Evolutionary conservation across 2,113 vertebrate species (phyloP).

Genomic region (Malurus cyaneus): DNA sequence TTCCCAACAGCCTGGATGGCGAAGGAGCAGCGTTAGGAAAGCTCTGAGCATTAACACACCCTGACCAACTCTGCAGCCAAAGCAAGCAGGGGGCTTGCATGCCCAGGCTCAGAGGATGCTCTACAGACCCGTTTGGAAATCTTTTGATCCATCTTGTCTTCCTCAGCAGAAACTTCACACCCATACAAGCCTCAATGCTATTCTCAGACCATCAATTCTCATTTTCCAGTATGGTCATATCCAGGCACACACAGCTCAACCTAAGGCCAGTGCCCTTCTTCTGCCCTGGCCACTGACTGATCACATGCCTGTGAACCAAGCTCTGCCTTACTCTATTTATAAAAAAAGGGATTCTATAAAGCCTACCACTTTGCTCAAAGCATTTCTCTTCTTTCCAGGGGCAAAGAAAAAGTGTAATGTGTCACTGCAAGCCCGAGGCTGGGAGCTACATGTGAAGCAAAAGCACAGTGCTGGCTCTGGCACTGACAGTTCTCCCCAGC

Average conservation of each 20-base stretch:
- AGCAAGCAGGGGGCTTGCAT: neutral
- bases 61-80: neutral
- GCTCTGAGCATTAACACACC: neutral
- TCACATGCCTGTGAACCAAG: rapidly evolving
- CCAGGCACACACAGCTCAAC: neutral
- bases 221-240: neutral
- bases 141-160: neutral
- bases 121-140: neutral
- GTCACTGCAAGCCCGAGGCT: neutral
- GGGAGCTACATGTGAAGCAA: neutral
- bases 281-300: neutral
- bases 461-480: neutral
- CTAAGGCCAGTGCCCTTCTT: neutral
- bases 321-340: neutral
- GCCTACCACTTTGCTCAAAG: neutral
- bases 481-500: neutral
- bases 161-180: neutral
- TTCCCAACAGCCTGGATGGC: rapidly evolving
- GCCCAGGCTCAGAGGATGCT: neutral
- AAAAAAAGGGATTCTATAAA: neutral
- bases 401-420: neutral
- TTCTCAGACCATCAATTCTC: neutral
- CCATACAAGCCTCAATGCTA: neutral
- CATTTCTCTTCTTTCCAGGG: neutral
- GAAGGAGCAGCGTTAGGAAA: neutral